These are phyloP conservation scores for Hapalemur alaotrensis DNA, from an alignment of 2,797 vertebrate genomes.

Conservation along the genomic window DNA sequence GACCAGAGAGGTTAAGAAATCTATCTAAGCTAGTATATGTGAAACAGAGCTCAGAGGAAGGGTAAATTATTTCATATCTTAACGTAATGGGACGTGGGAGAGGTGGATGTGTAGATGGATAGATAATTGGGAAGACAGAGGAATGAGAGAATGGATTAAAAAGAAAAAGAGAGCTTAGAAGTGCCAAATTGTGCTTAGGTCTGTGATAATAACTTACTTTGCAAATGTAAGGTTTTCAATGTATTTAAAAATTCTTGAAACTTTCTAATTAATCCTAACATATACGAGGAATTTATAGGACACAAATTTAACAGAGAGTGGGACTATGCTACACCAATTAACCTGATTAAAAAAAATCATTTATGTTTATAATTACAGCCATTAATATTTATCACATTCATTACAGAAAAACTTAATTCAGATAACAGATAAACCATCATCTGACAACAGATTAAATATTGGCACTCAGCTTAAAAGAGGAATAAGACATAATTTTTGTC, in stretches of 20 bases:
- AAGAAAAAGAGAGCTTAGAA: neutral
- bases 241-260: conserved; percentile 10
- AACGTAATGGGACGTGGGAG: neutral
- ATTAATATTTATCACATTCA: neutral
- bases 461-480: neutral
- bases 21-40: neutral
- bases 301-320: neutral
- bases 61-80: neutral
- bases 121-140: neutral
- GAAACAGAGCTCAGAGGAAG: neutral
- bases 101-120: neutral
- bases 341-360: neutral
- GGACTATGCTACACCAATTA: neutral
- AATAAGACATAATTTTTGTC: neutral
- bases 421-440: neutral
- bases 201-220: neutral
- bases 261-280: neutral
- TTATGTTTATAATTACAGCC: neutral
- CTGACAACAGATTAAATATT: neutral
- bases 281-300: neutral
- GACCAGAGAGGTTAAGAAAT: neutral
- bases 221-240: neutral
- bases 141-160: neutral
- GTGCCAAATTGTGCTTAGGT: neutral
- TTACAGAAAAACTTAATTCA: neutral